Conservation (phyloP, 2,797 vertebrate genomes). For the Ceyx erithaca region DNA sequence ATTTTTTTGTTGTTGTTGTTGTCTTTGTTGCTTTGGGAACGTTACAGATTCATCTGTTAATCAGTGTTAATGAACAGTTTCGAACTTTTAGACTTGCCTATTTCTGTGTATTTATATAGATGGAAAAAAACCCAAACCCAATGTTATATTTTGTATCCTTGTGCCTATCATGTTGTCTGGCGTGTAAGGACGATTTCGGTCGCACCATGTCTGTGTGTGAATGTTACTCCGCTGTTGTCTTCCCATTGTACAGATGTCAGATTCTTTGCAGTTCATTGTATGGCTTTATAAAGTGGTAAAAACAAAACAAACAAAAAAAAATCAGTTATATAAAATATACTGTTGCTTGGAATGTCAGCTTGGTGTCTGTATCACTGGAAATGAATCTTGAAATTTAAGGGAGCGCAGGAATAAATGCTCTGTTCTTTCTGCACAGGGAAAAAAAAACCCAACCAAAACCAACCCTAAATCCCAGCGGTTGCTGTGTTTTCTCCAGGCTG, state of each 20-base stretch:
- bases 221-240: constrained; percentile 69
- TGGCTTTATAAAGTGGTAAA: constrained; percentile 92
- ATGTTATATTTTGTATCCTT: constrained; percentile 83
- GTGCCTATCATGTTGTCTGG: constrained; percentile 75
- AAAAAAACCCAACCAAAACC: not conserved
- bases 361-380: constrained; percentile 62
- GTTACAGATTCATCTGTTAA: constrained; percentile 61
- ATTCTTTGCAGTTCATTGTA: constrained; percentile 90
- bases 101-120: constrained; percentile 86
- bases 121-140: constrained; percentile 73
- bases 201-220: constrained; percentile 45
- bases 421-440: constrained; percentile 32
- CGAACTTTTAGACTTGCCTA: constrained; percentile 41
- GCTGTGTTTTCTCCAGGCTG: constrained; percentile 9
- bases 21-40: constrained; percentile 15
- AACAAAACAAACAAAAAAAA: constrained; percentile 69
- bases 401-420: constrained; percentile 47
- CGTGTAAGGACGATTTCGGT: constrained; percentile 75
- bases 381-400: constrained; percentile 19
- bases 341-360: constrained; percentile 79
- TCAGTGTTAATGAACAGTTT: constrained; percentile 70
- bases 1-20: not conserved
- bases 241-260: constrained; percentile 85
- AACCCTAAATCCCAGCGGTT: not conserved
- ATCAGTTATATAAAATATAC: constrained; percentile 82